Base-by-base conservation (phyloP, 2,113 vertebrate genomes). In the Lampris incognitus region DNA sequence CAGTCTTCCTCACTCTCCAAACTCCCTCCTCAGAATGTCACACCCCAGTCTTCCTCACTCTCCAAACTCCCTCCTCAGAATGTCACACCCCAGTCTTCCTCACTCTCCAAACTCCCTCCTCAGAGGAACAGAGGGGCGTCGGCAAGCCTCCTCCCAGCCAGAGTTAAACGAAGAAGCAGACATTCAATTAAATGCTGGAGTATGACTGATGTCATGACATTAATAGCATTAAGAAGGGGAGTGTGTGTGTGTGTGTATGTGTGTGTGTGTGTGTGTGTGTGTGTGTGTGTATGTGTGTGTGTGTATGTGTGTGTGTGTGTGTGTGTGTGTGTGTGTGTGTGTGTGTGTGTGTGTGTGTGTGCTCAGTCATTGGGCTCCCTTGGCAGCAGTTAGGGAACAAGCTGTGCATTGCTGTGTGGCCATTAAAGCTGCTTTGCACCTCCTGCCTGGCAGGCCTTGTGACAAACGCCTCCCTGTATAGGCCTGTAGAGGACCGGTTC, bases 1-100 rank as follows among this genome's bases (percentile, higher is more conserved):
- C n/a, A n/a, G n/a, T 62, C 76, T 6, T 54, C 79, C 66, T 76
- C 82, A 63, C 58, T 66, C 69, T n/a, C 44, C 37, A 61, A 13
- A n/a, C n/a, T n/a, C n/a, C 73, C 70, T 63, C 4, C 9, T 70
- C 74, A 72, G 86, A 84, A 79, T 62, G 69, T n/a, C n/a, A n/a
- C n/a, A n/a, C n/a, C n/a, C n/a, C n/a, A n/a, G n/a, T n/a, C n/a
- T n/a, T n/a, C n/a, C n/a, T n/a, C n/a, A n/a, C n/a, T n/a, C n/a
- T n/a, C n/a, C n/a, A n/a, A n/a, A n/a, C n/a, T n/a, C 71, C 80
- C 76, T 3, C 48, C 72, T 86, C 69, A 92, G 90, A 94, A 94
- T 94, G 87, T 90, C 87, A 79, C 91, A 89, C 89, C 87, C 82
- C 36, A 37, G 46, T 72, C 65, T 54, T 51, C 59, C 57, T 39